A percentile compares a stretch with the other conserved stretches of the same genome.
Evolutionary conservation across 2,113 vertebrate genomes (phyloP).

Genomic region (Catharus fuscescens): DNA sequence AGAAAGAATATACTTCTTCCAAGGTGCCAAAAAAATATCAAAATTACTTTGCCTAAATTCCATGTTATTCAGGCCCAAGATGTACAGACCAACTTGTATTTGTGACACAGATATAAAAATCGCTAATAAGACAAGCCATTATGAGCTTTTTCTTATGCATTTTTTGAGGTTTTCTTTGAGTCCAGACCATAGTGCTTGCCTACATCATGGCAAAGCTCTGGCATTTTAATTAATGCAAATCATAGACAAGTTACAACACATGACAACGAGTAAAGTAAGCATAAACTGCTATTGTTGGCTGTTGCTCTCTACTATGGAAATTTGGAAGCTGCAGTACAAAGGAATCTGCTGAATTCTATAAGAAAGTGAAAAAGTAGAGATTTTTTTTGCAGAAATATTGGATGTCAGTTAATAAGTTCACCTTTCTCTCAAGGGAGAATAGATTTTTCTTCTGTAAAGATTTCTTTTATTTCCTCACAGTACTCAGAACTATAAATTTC

Average conservation of each 20-base stretch:
- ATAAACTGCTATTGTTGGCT: not conserved
- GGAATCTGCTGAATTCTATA: not conserved
- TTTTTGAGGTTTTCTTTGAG: not conserved
- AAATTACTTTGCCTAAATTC: not conserved
- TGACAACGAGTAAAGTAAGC: not conserved
- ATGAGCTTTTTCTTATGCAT: not conserved
- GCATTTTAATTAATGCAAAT: not conserved
- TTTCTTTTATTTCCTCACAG: not conserved
- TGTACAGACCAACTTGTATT: not conserved
- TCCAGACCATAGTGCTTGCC: not conserved
- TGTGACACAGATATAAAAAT: not conserved
- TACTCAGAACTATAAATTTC: not conserved
- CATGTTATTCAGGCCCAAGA: not conserved
- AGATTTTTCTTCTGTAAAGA: constrained; percentile 33
- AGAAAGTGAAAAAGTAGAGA: not conserved
- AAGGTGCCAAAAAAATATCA: not conserved
- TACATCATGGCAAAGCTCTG: not conserved
- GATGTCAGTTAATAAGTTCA: constrained; percentile 17
- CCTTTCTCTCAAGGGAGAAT: constrained; percentile 33
- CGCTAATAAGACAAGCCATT: not conserved
- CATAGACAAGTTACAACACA: not conserved
- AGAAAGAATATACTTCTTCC: not conserved
- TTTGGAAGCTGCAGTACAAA: not conserved
- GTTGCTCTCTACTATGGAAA: not conserved
- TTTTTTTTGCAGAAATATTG: constrained; percentile 6